These are phyloP conservation scores for Trissolcus brochymenae DNA, from an alignment of 2,888 invertebrate species.

Conservation along the genomic window DNA sequence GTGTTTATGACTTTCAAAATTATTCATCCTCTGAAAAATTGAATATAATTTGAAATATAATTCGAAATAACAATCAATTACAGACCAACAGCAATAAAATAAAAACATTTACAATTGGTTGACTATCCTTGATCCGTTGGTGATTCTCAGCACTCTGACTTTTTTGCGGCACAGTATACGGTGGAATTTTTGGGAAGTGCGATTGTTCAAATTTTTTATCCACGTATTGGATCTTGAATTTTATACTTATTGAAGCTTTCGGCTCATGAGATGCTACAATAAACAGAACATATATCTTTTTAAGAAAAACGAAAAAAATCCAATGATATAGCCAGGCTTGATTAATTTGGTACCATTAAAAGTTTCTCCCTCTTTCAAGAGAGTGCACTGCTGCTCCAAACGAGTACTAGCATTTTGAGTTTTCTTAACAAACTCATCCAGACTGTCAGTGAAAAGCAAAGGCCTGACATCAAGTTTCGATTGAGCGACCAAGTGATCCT, in stretches of 20 bases:
- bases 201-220: conserved; percentile 59
- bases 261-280: conserved; percentile 59
- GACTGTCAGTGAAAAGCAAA: conserved; percentile 76
- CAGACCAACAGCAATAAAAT: not conserved
- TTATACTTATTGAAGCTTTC: conserved; percentile 78
- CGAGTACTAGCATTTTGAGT: conserved; percentile 74
- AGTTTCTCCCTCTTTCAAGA: conserved; percentile 59
- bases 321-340: too few relatives aligned
- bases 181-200: conserved; percentile 40
- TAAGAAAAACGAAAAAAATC: not conserved
- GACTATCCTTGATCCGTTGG: conserved; percentile 8
- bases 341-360: conserved; percentile 16
- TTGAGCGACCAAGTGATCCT: conserved; percentile 75
- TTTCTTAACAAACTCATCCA: conserved; percentile 73
- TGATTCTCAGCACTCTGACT: conserved; percentile 4
- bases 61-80: not conserved
- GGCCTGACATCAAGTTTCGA: conserved; percentile 78
- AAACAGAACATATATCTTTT: not conserved
- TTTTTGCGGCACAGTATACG: conserved; percentile 4
- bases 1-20: conserved; percentile 66
- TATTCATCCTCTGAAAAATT: conserved; percentile 58
- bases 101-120: conserved; percentile 17
- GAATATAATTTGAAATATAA: not conserved
- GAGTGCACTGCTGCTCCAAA: conserved; percentile 73
- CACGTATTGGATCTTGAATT: conserved; percentile 77